Evolutionary conservation across 2,797 vertebrate species (phyloP).

Genomic region (Aselliscus stoliczkanus): DNA sequence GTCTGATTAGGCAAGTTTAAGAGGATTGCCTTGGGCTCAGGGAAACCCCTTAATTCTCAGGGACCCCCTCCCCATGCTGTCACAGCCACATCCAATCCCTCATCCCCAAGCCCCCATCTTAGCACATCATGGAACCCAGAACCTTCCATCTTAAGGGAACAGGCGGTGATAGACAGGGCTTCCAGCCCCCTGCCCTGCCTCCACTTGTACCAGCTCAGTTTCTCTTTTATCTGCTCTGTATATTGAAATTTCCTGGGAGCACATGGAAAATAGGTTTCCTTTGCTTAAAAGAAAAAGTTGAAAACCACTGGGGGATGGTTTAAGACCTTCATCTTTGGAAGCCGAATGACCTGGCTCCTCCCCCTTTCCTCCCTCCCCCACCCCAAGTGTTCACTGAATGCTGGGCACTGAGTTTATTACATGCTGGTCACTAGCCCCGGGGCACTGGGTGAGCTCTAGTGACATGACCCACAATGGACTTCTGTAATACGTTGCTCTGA

Average conservation of each 20-base stretch:
- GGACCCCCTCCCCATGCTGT: background rate
- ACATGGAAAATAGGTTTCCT: conserved; percentile 9
- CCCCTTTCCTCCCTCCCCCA: background rate
- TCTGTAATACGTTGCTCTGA: background rate
- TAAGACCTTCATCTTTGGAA: background rate
- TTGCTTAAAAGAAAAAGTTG: conserved; percentile 36
- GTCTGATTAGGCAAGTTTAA: conserved; percentile 58
- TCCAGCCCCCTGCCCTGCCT: accelerated
- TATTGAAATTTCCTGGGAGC: background rate
- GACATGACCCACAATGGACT: background rate
- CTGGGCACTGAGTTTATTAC: background rate
- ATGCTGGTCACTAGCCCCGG: background rate
- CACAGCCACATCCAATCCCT: background rate
- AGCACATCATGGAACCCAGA: background rate
- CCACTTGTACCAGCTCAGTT: background rate
- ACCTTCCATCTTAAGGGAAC: background rate
- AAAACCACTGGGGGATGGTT: background rate
- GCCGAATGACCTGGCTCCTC: background rate
- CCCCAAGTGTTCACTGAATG: background rate
- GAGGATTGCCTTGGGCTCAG: conserved; percentile 60
- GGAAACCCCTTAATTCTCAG: conserved; percentile 45
- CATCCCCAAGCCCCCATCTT: background rate
- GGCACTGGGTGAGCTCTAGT: background rate
- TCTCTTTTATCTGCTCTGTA: background rate
- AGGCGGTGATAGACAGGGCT: background rate